Percentiles rank a stretch among this genome's conserved stretches.
These are phyloP conservation scores for Cheilosia urbana DNA, from an alignment of 2,888 invertebrate genomes.

Conservation along the genomic window DNA sequence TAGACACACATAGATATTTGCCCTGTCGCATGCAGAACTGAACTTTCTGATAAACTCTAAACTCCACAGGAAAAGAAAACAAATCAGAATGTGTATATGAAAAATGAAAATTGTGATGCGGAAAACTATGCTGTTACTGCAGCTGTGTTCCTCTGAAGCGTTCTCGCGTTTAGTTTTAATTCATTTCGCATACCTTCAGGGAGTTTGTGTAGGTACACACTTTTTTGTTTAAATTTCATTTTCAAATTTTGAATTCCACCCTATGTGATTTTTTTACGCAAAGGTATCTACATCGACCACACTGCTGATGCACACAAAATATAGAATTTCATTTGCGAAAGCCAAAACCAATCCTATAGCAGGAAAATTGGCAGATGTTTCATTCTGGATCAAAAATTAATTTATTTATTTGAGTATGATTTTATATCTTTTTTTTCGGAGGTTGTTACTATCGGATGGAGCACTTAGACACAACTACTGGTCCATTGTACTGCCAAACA, in stretches of 20 bases:
- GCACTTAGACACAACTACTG: no score
- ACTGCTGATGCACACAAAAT: not conserved
- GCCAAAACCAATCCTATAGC: not conserved
- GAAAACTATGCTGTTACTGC: constrained; percentile 12
- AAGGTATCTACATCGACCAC: not conserved
- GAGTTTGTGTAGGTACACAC: not conserved
- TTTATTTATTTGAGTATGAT: not conserved
- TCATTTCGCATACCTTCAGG: constrained; percentile 26
- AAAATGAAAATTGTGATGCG: not conserved
- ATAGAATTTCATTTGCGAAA: not conserved
- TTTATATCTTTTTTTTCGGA: no score
- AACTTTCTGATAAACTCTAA: not conserved
- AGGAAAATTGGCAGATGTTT: constrained; percentile 10
- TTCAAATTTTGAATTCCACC: not conserved
- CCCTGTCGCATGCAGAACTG: not conserved
- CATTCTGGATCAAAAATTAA: not conserved
- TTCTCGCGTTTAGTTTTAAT: constrained; percentile 39
- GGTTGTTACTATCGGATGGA: no score
- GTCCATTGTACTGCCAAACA: no score
- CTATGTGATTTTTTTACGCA: not conserved
- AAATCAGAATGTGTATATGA: constrained; percentile 1
- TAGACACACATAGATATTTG: not conserved
- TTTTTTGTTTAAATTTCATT: not conserved
- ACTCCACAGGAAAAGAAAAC: not conserved
- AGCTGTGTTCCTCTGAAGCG: constrained; percentile 24